Percentiles rank a stretch among this genome's conserved stretches.
Conservation (phyloP, 1,140 invertebrate species). For the Meloidogyne floridensis region DNA sequence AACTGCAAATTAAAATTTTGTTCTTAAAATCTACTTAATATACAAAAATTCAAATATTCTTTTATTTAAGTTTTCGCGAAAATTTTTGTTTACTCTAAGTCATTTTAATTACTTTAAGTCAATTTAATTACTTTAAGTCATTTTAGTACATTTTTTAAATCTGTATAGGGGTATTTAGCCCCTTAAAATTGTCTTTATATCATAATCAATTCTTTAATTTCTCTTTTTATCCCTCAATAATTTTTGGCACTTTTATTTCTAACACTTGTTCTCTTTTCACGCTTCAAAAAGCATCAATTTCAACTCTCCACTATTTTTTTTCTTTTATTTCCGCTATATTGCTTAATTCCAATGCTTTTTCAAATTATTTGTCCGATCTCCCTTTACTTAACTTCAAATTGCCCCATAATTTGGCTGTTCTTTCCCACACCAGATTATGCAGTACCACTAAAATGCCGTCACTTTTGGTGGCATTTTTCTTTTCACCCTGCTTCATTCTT, state of each 20-base stretch:
- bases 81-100: too few species aligned
- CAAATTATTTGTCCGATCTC: background rate
- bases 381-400: background rate
- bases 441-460: background rate
- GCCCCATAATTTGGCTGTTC: background rate
- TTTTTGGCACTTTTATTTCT: background rate
- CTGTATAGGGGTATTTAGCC: background rate
- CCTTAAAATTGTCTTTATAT: background rate
- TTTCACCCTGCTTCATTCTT: background rate
- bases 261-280: conserved; percentile 6
- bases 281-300: conserved; percentile 1
- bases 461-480: background rate
- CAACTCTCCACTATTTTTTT: background rate
- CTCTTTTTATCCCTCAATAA: background rate
- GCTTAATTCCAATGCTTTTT: background rate
- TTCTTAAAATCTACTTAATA: too few species aligned
- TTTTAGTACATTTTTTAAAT: too few species aligned
- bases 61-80: too few species aligned
- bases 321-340: conserved; percentile 3
- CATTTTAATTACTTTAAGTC: too few species aligned
- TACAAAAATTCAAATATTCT: too few species aligned
- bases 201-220: background rate
- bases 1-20: too few species aligned
- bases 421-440: conserved; percentile 2
- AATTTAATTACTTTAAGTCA: too few species aligned